A percentile compares a stretch with the other conserved stretches of the same genome.
Conservation (phyloP, 2,888 invertebrate species). For the Temnothorax ravouxi region DNA sequence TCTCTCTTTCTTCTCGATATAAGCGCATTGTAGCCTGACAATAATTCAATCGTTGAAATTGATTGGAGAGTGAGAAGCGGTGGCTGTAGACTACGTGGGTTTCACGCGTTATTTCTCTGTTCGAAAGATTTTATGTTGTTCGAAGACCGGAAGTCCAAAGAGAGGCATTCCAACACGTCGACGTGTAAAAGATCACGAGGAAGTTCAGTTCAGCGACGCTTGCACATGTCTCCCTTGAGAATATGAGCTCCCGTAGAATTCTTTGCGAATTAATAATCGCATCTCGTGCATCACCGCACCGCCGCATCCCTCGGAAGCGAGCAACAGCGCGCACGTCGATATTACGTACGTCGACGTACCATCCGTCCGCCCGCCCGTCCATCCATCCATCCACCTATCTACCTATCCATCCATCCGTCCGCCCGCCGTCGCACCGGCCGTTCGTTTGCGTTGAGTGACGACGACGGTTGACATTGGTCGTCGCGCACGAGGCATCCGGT, state of each 20-base stretch:
- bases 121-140: not conserved
- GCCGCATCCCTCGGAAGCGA: constrained; percentile 28
- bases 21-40: constrained; percentile 18
- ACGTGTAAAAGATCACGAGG: not conserved
- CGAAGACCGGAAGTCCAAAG: not conserved
- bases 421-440: not conserved
- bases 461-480: constrained; percentile 47
- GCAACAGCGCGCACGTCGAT: constrained; percentile 43
- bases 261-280: not conserved
- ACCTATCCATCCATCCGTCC: not conserved
- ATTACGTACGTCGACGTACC: constrained; percentile 33
- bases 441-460: constrained; percentile 37
- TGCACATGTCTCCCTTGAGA: not conserved
- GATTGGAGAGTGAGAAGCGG: constrained; percentile 12
- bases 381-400: not conserved
- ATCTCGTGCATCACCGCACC: constrained; percentile 29
- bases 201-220: not conserved
- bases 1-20: not conserved
- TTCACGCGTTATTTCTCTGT: not conserved
- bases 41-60: constrained; percentile 25
- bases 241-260: not conserved
- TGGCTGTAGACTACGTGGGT: constrained; percentile 9
- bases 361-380: not conserved
- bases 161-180: not conserved
- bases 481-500: constrained; percentile 44